Conservation (phyloP, 2,888 invertebrate genomes). For the Tethea ocularis region DNA sequence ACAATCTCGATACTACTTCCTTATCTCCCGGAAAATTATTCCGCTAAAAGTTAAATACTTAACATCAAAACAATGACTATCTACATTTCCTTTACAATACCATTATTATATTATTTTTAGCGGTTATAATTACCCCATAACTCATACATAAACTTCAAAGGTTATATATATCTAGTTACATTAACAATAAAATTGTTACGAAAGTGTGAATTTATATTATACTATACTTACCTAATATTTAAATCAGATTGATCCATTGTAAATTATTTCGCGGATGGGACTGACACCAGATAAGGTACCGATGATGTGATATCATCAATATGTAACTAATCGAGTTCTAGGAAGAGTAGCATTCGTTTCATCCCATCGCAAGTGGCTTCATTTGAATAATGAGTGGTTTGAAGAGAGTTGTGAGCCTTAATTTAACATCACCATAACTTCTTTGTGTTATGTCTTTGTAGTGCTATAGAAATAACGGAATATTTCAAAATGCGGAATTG, state of each 20-base stretch:
- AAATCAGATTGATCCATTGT: not conserved
- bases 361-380: not conserved
- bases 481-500: conserved; percentile 81
- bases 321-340: not conserved
- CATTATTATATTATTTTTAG: conserved; percentile 5
- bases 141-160: not conserved
- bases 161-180: not conserved
- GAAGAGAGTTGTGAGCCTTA: conserved; percentile 30
- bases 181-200: no score
- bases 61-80: conserved; percentile 28
- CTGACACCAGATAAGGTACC: no score
- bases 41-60: conserved; percentile 38
- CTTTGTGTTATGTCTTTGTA: conserved; percentile 50
- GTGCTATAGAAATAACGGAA: conserved; percentile 72
- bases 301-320: not conserved
- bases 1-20: conserved; percentile 57
- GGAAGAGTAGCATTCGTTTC: not conserved
- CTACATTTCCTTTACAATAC: conserved; percentile 26
- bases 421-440: conserved; percentile 45
- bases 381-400: not conserved
- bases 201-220: no score
- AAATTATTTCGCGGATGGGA: not conserved
- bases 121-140: not conserved
- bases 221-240: no score
- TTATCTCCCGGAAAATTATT: conserved; percentile 65